Conservation (phyloP, 2,888 invertebrate genomes). For the Apodemia zela region DNA sequence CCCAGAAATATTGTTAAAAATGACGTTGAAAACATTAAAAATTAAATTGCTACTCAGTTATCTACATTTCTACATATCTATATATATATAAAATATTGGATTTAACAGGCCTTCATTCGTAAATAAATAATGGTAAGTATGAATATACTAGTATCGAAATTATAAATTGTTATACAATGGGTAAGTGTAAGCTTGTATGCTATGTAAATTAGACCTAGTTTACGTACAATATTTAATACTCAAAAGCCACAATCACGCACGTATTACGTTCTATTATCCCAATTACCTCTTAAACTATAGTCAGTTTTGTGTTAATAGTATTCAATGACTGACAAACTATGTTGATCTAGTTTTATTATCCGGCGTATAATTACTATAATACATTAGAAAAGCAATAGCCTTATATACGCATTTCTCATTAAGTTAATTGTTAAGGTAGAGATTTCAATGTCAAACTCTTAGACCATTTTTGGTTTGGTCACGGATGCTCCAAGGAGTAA, state of each 20-base stretch:
- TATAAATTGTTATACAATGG: slow-evolving; percentile 13
- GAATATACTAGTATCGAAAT: slow-evolving; percentile 37
- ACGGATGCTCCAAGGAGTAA: slow-evolving; percentile 92
- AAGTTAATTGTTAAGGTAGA: slow-evolving; percentile 30
- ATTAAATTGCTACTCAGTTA: slow-evolving; percentile 55
- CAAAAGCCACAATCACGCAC: slow-evolving; percentile 38
- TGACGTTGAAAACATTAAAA: background rate
- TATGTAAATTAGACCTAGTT: slow-evolving; percentile 25
- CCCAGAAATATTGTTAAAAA: slow-evolving; percentile 8
- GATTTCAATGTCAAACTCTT: slow-evolving; percentile 35
- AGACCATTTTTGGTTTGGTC: slow-evolving; percentile 53
- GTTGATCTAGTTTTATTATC: slow-evolving; percentile 13
- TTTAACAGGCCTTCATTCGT: slow-evolving; percentile 47
- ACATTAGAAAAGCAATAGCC: slow-evolving; percentile 20
- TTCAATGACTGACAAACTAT: slow-evolving; percentile 11
- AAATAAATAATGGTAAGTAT: slow-evolving; percentile 57
- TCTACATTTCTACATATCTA: slow-evolving; percentile 75
- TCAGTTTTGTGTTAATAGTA: slow-evolving; percentile 1
- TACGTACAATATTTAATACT: slow-evolving; percentile 28
- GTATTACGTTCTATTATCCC: slow-evolving; percentile 27
- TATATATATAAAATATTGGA: slow-evolving; percentile 44
- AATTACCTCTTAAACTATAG: slow-evolving; percentile 16
- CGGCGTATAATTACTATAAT: slow-evolving; percentile 18
- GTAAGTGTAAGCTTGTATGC: slow-evolving; percentile 11
- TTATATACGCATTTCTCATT: slow-evolving; percentile 24